Percentiles rank a stretch among this genome's conserved stretches.
Evolutionary conservation across 2,888 invertebrate species (phyloP).

Genomic region (Aphidius colemani): DNA sequence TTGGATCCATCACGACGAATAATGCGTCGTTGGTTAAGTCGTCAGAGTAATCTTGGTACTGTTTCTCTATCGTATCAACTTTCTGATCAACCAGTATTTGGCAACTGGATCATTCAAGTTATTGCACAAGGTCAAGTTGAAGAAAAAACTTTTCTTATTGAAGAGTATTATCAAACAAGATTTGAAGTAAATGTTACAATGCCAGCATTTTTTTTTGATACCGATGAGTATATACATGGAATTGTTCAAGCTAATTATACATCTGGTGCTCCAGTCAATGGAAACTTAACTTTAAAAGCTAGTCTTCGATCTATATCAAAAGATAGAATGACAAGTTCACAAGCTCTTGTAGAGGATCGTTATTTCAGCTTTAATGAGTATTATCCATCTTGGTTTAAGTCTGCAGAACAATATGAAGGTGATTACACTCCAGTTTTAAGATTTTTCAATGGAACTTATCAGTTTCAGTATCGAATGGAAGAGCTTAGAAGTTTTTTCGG

Average conservation of each 20-base stretch:
- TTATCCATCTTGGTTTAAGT: conserved; percentile 80
- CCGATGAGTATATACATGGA: conserved; percentile 82
- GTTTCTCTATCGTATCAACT: conserved; percentile 90
- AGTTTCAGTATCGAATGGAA: conserved; percentile 83
- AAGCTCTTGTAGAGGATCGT: conserved; percentile 65
- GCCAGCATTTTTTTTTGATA: conserved; percentile 91
- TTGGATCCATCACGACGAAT: conserved; percentile 86
- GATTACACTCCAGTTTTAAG: conserved; percentile 69
- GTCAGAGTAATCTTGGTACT: conserved; percentile 87
- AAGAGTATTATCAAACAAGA: conserved; percentile 93
- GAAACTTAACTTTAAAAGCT: conserved; percentile 86
- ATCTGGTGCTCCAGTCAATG: conserved; percentile 86
- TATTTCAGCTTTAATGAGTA: conserved; percentile 81
- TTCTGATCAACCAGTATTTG: conserved; percentile 90
- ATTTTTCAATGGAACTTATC: conserved; percentile 80
- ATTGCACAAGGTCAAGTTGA: conserved; percentile 88
- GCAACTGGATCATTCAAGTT: conserved; percentile 89
- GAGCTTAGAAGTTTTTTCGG: conserved; percentile 75
- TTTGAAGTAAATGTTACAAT: conserved; percentile 96
- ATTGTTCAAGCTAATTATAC: conserved; percentile 94
- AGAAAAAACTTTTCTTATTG: conserved; percentile 83
- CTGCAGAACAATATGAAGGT: conserved; percentile 66
- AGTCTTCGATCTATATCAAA: conserved; percentile 71
- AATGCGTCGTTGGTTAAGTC: conserved; percentile 90
- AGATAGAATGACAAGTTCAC: conserved; percentile 29